phyloP scores from a whole-genome alignment of 2,888 invertebrate species.

The Conistra vaccinii region DNA sequence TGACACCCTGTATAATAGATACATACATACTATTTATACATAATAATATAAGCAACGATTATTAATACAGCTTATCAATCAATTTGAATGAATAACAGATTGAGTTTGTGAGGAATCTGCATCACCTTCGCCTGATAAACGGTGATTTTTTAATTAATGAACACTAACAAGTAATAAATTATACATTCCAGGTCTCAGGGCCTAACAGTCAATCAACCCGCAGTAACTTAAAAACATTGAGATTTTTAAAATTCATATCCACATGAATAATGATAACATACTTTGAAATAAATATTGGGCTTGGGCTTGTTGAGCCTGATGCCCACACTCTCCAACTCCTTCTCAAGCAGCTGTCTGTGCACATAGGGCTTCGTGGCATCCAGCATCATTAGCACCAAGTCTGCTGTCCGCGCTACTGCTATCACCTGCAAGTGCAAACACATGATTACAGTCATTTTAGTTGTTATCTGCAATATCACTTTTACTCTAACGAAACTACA shows the following conservation, averaged over 20 bases:
- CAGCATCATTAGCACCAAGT: slow-evolving; percentile 99
- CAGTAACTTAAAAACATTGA: background rate
- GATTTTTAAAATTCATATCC: no score
- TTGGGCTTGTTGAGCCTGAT: slow-evolving; percentile 98
- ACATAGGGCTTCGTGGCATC: slow-evolving; percentile 99
- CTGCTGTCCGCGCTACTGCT: slow-evolving; percentile 99
- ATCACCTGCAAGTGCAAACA: slow-evolving; percentile 92
- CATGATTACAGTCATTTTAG: background rate
- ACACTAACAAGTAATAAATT: background rate
- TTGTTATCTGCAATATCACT: background rate
- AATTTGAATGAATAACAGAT: no score
- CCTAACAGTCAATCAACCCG: background rate
- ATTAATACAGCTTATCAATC: no score
- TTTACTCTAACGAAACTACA: background rate
- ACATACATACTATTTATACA: no score
- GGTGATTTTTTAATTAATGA: background rate
- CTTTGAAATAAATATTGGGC: slow-evolving; percentile 99
- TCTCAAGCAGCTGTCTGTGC: slow-evolving; percentile 97
- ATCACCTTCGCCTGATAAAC: background rate
- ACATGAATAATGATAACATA: slow-evolving; percentile 77
- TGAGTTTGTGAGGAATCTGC: background rate
- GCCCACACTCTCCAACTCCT: slow-evolving; percentile 99
- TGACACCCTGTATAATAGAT: no score
- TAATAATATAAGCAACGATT: no score
- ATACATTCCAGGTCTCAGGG: background rate